A percentile compares a stretch with the other conserved stretches of the same genome.
Evolutionary conservation across 1,140 invertebrate genomes (phyloP).

Genomic region (Leptoteleia sp.): DNA sequence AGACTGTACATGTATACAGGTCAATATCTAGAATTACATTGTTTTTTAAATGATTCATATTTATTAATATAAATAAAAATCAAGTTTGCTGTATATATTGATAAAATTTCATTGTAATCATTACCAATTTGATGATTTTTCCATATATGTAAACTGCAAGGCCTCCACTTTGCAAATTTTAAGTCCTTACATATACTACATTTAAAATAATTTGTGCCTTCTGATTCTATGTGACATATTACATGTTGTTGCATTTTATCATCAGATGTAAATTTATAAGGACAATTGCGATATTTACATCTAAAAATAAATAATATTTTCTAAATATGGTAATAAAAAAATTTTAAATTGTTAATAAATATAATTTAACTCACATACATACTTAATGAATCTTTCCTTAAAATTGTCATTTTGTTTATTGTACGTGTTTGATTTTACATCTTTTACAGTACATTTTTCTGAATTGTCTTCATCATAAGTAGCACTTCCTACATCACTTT

Average conservation of each 20-base stretch:
- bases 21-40: slow-evolving; percentile 85
- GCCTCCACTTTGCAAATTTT: slow-evolving; percentile 83
- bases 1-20: slow-evolving; percentile 84
- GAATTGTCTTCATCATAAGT: slow-evolving; percentile 31
- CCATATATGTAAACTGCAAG: slow-evolving; percentile 86
- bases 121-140: slow-evolving; percentile 83
- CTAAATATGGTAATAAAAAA: background rate
- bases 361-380: no score
- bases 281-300: slow-evolving; percentile 77
- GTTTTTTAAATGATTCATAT: no score
- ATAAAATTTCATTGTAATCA: background rate
- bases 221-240: slow-evolving; percentile 79
- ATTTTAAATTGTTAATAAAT: slow-evolving; percentile 13
- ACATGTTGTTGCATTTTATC: slow-evolving; percentile 80
- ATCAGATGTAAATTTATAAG: slow-evolving; percentile 80
- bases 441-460: slow-evolving; percentile 43
- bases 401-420: slow-evolving; percentile 70
- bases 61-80: no score
- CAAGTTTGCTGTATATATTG: background rate
- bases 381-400: slow-evolving; percentile 73
- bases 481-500: slow-evolving; percentile 55
- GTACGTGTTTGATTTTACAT: slow-evolving; percentile 42
- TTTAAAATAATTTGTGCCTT: slow-evolving; percentile 77
- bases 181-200: slow-evolving; percentile 81
- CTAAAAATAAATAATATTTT: no score